These are phyloP conservation scores for Daphoenositta chrysoptera DNA, from an alignment of 2,113 vertebrate genomes.

Conservation along the genomic window DNA sequence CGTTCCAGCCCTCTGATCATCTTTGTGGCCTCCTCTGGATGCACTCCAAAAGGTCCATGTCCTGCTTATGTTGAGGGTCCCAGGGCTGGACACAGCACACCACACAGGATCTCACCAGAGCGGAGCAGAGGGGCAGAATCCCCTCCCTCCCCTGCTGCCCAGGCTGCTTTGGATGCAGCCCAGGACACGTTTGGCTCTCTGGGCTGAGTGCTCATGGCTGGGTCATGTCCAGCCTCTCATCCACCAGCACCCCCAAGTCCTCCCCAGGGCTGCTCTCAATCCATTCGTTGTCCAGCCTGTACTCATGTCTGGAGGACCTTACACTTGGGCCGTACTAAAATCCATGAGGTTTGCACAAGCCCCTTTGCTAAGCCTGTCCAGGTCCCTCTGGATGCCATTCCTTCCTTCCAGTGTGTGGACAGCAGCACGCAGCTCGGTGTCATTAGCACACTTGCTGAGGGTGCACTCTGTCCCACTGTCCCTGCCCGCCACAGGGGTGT, in stretches of 20 bases:
- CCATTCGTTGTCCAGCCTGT: not conserved
- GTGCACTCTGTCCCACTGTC: not conserved
- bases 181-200: fast-evolving
- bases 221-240: not conserved
- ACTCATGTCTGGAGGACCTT: not conserved
- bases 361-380: not conserved
- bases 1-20: not conserved
- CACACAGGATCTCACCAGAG: not conserved
- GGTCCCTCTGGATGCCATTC: not conserved
- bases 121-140: not conserved
- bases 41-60: not conserved
- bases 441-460: not conserved
- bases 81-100: not conserved
- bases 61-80: not conserved
- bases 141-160: not conserved
- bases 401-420: not conserved
- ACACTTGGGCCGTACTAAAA: not conserved
- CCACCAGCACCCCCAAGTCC: too few species aligned
- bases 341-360: fast-evolving
- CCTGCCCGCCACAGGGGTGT: not conserved
- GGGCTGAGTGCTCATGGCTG: not conserved
- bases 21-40: not conserved
- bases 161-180: not conserved
- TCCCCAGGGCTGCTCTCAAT: not conserved
- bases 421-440: not conserved